Conservation (phyloP, 2,888 invertebrate genomes). For the Pyrrhia umbra region DNA sequence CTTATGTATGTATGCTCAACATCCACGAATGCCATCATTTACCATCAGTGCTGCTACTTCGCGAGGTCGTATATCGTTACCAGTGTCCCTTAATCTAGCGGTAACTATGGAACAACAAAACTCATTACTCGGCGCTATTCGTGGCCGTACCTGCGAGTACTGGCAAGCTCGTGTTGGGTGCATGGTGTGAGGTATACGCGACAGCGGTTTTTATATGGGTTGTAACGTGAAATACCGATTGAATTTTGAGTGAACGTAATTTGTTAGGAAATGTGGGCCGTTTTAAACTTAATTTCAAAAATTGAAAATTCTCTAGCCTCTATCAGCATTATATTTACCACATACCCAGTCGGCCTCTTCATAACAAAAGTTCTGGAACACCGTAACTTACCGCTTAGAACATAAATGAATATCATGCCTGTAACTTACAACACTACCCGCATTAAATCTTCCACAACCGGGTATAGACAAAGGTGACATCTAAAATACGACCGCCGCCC, state of each 20-base stretch:
- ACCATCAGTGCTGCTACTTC: slow-evolving; percentile 63
- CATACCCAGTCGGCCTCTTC: background rate
- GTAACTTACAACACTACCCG: slow-evolving; percentile 49
- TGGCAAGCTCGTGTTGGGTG: slow-evolving; percentile 73
- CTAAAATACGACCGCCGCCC: slow-evolving; percentile 46
- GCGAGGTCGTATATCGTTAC: slow-evolving; percentile 71
- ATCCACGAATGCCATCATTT: slow-evolving; percentile 60
- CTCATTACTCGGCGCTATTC: slow-evolving; percentile 85
- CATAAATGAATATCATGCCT: slow-evolving; percentile 44
- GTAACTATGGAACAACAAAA: slow-evolving; percentile 87
- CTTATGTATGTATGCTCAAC: slow-evolving; percentile 38
- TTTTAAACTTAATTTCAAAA: too few species aligned
- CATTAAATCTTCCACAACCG: slow-evolving; percentile 48
- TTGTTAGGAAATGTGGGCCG: too few species aligned
- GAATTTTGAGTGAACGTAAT: too few species aligned
- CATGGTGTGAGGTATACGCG: slow-evolving; percentile 56
- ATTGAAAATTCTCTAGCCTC: background rate
- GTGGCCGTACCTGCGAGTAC: slow-evolving; percentile 83
- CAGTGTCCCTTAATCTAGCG: slow-evolving; percentile 82
- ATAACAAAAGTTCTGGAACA: slow-evolving; percentile 48
- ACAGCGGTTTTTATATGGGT: slow-evolving; percentile 45
- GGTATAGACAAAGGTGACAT: slow-evolving; percentile 56
- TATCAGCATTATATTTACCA: slow-evolving; percentile 1
- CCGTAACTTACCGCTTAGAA: slow-evolving; percentile 37
- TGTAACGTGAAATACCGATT: too few species aligned